Base-by-base conservation (phyloP, 2,888 invertebrate genomes). In the Augochlorella aurata region DNA sequence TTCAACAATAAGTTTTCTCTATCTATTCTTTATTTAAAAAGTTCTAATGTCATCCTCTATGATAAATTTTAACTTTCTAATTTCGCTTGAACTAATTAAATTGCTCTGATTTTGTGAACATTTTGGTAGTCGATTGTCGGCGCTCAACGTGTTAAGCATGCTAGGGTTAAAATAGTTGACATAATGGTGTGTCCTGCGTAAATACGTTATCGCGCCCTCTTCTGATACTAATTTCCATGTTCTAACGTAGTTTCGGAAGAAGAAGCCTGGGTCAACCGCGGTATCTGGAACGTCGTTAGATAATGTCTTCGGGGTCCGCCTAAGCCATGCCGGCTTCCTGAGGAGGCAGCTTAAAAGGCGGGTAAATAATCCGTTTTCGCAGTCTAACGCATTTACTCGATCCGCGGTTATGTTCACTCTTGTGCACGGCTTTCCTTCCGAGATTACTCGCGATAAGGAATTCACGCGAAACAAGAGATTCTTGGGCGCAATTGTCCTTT, bases 291-390 rank as follows among this genome's bases (percentile, higher is more conserved):
- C 71, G 54, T 80, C 65, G 74, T 88, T 88, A 88, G 79, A 76
- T 52, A 83, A 81, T 82, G 85, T 87, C 83, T 81, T 87, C 68
- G 49, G 76, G 77, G 65, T 79, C 66, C 70, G 66, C 74, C 65
- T 76, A 65, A 54, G 66, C 66, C 47, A 50, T 66, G 49, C 67
- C n/a, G 50, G 82, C 68, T 82, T 87, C 78, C 82, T 88, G 81
- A 84, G 81, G 74, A 84, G 79, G 77, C 74, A 76, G 83, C 87
- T 87, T 87, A 86, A 87, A 87, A 87, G 87, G 82, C 69, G 81
- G 79, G 63, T 77, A 86, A 88, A 83, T 88, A 88, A 88, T 87
- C 82, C 77, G 78, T 79, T 88, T 87, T 84, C 79, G 52, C 75
- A 84, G 81, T 81, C 65, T 87, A 87, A 88, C 78, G 73, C 81